Base-by-base conservation (phyloP, 2,113 vertebrate species). In the Hypomesus transpacificus region DNA sequence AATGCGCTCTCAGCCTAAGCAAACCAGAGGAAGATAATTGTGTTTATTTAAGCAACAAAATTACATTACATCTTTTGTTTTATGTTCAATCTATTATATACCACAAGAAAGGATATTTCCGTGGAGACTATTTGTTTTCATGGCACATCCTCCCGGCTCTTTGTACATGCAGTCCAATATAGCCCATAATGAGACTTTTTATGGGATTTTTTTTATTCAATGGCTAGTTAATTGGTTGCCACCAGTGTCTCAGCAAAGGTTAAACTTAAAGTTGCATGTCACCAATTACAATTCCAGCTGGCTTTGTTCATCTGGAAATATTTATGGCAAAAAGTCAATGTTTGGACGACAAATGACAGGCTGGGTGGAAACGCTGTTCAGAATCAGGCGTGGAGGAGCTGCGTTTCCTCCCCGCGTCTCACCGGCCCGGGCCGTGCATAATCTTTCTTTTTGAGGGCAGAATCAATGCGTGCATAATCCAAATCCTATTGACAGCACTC, bases 151-250 rank as follows among this genome's bases (percentile, higher is more conserved):
- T 87, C 81, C 78, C 65, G 63, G 84, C 84, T 87, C 84, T 82
- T 84, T 89, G 75, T 78, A 86, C 87, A 89, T 82, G 87, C 87
- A 83, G 82, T 74, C 83, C 86, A 85, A 84, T 85, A 79, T 75
- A 84, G 82, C 86, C 86, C 71, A 90, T 92, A 89, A 92, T 92
- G 90, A n/a, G n/a, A n/a, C n/a, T n/a, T n/a, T n/a, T n/a, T n/a
- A n/a, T n/a, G n/a, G n/a, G 87, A 86, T 88, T 86, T 89, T 91
- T 91, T 91, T 86, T 89, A 87, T 91, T 90, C 87, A 89, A 79
- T 89, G 87, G 87, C 80, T 87, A 85, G 86, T 92, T 92, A 93
- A 93, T 92, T 92, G 89, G 89, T 91, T 91, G 89, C 89, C 89
- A 89, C 85, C 81, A 83, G 88, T 85, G 89, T 91, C 88, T 86